Evolutionary conservation across 2,888 invertebrate genomes (phyloP).

Genomic region (Tanypteryx hageni): DNA sequence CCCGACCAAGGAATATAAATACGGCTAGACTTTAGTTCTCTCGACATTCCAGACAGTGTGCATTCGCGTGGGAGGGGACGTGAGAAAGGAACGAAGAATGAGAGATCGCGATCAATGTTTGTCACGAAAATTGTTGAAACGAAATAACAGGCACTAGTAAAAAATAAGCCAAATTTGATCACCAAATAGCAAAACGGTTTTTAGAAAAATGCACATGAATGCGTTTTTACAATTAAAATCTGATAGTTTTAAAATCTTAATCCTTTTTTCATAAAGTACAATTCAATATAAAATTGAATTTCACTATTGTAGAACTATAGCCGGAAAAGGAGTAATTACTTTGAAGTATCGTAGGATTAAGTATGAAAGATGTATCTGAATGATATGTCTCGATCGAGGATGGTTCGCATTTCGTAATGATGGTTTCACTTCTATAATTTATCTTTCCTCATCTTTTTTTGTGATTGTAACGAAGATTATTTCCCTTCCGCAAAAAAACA

Average conservation of each 20-base stretch:
- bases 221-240: constrained; percentile 63
- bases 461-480: constrained; percentile 22
- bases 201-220: constrained; percentile 62
- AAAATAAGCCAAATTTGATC: constrained; percentile 60
- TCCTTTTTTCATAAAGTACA: constrained; percentile 60
- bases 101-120: constrained; percentile 6
- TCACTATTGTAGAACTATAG: constrained; percentile 59
- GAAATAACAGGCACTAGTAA: constrained; percentile 46
- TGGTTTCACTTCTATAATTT: constrained; percentile 55
- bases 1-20: constrained; percentile 30
- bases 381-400: constrained; percentile 11
- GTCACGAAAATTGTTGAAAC: constrained; percentile 30
- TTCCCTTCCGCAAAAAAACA: constrained; percentile 51
- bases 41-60: constrained; percentile 52
- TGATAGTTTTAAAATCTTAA: constrained; percentile 63
- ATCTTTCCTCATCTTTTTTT: constrained; percentile 47
- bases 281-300: constrained; percentile 62
- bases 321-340: constrained; percentile 59
- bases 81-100: background rate
- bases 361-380: constrained; percentile 48
- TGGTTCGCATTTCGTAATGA: background rate
- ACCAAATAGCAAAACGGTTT: constrained; percentile 57
- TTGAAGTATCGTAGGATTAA: constrained; percentile 57
- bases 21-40: constrained; percentile 56
- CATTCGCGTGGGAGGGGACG: constrained; percentile 25